Percentiles rank a stretch among this genome's conserved stretches.
Conservation (phyloP, 2,888 invertebrate species). For the Eupithecia tripunctaria region DNA sequence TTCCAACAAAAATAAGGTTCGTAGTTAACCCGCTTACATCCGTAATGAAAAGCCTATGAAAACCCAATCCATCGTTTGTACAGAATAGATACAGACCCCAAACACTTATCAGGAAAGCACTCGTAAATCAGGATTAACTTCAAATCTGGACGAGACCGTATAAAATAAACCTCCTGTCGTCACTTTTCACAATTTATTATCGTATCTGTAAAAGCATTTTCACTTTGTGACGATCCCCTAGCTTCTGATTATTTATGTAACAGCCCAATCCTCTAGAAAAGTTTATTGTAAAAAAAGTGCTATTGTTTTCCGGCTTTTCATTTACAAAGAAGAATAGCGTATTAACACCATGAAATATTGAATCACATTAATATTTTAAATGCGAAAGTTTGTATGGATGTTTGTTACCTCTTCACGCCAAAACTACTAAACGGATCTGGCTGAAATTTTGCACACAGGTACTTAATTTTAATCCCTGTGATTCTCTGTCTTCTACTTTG, state of each 20-base stretch:
- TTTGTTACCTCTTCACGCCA: too few species aligned
- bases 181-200: conserved; percentile 38
- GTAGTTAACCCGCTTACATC: too few species aligned
- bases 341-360: neutral
- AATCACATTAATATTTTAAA: too few species aligned
- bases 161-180: conserved; percentile 21
- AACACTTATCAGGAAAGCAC: conserved; percentile 36
- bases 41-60: too few species aligned
- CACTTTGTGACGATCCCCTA: conserved; percentile 19
- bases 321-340: neutral
- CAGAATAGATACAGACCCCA: neutral
- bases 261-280: neutral
- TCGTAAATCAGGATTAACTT: conserved; percentile 34
- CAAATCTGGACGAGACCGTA: conserved; percentile 28
- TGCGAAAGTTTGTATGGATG: too few species aligned
- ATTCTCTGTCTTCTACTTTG: too few species aligned
- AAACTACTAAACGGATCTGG: too few species aligned
- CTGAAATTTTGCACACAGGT: too few species aligned
- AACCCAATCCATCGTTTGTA: neutral
- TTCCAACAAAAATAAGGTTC: too few species aligned
- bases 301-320: neutral
- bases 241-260: conserved; percentile 15
- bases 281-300: neutral
- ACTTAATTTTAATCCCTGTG: too few species aligned
- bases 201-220: conserved; percentile 29